A percentile compares a stretch with the other conserved stretches of the same genome.
Evolutionary conservation across 2,797 vertebrate species (phyloP).

Genomic region (Pangasius macronema): DNA sequence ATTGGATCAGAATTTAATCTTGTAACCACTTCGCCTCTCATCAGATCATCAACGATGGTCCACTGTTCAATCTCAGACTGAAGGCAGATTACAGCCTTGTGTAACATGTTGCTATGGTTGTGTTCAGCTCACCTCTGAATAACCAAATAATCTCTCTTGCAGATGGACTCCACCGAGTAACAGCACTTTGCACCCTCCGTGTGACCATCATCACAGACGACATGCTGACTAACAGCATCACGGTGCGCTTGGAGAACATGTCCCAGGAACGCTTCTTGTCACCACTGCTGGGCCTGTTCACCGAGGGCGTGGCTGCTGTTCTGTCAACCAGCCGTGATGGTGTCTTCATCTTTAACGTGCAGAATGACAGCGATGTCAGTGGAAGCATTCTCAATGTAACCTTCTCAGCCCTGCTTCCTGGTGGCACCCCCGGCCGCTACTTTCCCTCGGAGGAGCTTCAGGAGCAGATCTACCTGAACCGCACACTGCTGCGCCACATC

Average conservation of each 20-base stretch:
- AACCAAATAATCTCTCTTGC: slow-evolving; percentile 9
- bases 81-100: not conserved
- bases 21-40: not conserved
- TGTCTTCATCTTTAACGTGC: slow-evolving; percentile 95
- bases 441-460: slow-evolving; percentile 95
- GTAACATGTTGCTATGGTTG: not conserved
- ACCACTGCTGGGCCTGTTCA: slow-evolving; percentile 86
- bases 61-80: not conserved
- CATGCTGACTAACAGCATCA: slow-evolving; percentile 99
- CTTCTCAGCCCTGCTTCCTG: slow-evolving; percentile 90
- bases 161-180: slow-evolving; percentile 87
- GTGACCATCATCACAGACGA: slow-evolving; percentile 97
- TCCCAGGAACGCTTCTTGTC: slow-evolving; percentile 97
- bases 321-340: slow-evolving; percentile 87
- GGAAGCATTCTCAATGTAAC: slow-evolving; percentile 94
- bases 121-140: not conserved
- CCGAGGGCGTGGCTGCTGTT: slow-evolving; percentile 91
- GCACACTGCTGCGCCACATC: slow-evolving; percentile 86
- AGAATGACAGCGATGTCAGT: slow-evolving; percentile 93
- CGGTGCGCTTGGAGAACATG: slow-evolving; percentile 96
- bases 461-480: slow-evolving; percentile 97
- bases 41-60: not conserved
- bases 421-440: slow-evolving; percentile 80
- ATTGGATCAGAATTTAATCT: not conserved
- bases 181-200: slow-evolving; percentile 84